These are phyloP conservation scores for Apodemia zela DNA, from an alignment of 2,888 invertebrate genomes.

Conservation along the genomic window DNA sequence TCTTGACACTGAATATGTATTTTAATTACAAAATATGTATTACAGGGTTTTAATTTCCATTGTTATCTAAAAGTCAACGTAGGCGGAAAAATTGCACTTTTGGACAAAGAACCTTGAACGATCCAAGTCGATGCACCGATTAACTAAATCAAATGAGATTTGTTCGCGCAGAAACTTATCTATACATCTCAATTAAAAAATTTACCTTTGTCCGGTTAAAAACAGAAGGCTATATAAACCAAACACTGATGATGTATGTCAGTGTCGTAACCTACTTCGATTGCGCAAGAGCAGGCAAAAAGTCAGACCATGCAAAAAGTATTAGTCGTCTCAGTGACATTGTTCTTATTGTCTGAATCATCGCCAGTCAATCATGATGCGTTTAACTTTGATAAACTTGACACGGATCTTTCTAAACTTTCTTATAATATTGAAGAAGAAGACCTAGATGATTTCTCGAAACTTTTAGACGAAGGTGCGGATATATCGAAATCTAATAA, in stretches of 20 bases:
- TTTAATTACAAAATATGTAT: background rate
- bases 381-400: conserved; percentile 54
- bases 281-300: conserved; percentile 59
- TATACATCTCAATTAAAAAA: conserved; percentile 52
- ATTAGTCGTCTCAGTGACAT: conserved; percentile 50
- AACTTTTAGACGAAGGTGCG: conserved; percentile 44
- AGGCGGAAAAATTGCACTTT: background rate
- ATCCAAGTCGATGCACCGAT: conserved; percentile 54
- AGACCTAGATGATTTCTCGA: conserved; percentile 52
- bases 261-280: conserved; percentile 75
- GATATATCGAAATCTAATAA: conserved; percentile 29
- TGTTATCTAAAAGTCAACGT: background rate
- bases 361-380: conserved; percentile 48
- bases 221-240: conserved; percentile 64
- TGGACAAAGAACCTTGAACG: conserved; percentile 50
- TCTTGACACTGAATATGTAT: background rate
- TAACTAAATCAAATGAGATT: conserved; percentile 43
- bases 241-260: conserved; percentile 66
- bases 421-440: conserved; percentile 58
- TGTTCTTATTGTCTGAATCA: conserved; percentile 48
- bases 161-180: conserved; percentile 52
- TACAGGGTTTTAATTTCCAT: background rate
- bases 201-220: conserved; percentile 55
- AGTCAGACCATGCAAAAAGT: conserved; percentile 53
- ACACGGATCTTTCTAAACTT: conserved; percentile 51